phyloP scores from a whole-genome alignment of 2,113 vertebrate genomes.

The Percina caprodes region DNA sequence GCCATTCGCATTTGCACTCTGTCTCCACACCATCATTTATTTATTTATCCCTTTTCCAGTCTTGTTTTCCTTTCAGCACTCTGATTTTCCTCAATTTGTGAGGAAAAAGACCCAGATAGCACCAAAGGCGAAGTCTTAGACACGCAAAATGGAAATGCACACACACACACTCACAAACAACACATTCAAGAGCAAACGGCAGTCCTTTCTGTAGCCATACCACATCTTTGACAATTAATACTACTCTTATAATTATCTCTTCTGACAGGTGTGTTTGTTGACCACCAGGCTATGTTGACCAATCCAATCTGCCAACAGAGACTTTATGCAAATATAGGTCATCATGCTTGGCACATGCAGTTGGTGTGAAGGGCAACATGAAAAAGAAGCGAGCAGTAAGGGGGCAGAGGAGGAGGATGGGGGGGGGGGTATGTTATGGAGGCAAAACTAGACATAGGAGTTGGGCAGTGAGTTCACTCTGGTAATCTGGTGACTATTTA shows the following conservation, averaged over 20 bases:
- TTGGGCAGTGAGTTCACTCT: constrained; percentile 36
- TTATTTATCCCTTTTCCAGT: constrained; percentile 71
- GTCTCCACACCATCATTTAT: constrained; percentile 79
- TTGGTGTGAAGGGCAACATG: constrained; percentile 51
- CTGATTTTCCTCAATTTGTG: constrained; percentile 64
- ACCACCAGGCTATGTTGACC: constrained; percentile 55
- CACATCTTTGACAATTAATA: constrained; percentile 23
- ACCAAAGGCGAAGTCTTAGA: constrained; percentile 54
- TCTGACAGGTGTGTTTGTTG: constrained; percentile 60
- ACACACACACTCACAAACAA: not conserved
- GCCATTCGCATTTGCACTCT: constrained; percentile 74
- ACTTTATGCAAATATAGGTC: constrained; percentile 79
- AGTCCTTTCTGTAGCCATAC: constrained; percentile 3
- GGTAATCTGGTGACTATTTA: constrained; percentile 34
- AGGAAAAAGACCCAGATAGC: constrained; percentile 62
- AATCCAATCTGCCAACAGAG: constrained; percentile 59
- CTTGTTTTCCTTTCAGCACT: constrained; percentile 61
- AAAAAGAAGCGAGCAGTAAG: not conserved
- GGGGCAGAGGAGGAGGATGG: no score
- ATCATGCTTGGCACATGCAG: constrained; percentile 62
- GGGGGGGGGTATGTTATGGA: not conserved
- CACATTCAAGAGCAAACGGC: not conserved
- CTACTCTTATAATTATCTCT: constrained; percentile 26
- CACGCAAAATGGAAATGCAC: constrained; percentile 36
- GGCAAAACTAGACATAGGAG: constrained; percentile 33